phyloP scores from a whole-genome alignment of 2,888 invertebrate genomes.

The Incurvaria masculella region DNA sequence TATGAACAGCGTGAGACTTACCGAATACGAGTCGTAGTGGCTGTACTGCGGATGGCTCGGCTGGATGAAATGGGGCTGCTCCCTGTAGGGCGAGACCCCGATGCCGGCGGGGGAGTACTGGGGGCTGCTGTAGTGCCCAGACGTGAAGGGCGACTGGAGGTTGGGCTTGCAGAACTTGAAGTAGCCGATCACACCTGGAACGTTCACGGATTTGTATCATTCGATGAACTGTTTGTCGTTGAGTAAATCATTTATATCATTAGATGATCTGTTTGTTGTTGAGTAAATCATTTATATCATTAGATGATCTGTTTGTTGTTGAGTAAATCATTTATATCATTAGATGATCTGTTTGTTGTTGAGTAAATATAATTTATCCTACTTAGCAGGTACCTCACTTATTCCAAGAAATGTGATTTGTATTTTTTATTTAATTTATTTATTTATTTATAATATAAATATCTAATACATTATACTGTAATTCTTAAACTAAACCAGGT shows the following conservation, averaged over 20 bases:
- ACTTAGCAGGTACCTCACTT: too few relatives aligned
- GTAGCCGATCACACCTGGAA: slow-evolving; percentile 73
- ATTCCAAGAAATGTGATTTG: too few relatives aligned
- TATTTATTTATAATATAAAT: too few relatives aligned
- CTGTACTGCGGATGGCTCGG: slow-evolving; percentile 30
- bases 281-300: background rate
- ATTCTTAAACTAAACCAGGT: too few relatives aligned
- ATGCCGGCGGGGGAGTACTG: slow-evolving; percentile 75
- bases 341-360: too few relatives aligned
- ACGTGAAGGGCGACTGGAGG: slow-evolving; percentile 52
- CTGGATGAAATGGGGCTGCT: slow-evolving; percentile 23
- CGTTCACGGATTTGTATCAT: background rate
- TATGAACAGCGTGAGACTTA: slow-evolving; percentile 21
- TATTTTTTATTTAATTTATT: too few relatives aligned
- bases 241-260: background rate
- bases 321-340: background rate
- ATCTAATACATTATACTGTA: too few relatives aligned
- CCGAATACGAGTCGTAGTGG: slow-evolving; percentile 45
- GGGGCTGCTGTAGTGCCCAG: slow-evolving; percentile 50
- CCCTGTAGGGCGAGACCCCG: slow-evolving; percentile 62
- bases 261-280: background rate
- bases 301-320: background rate
- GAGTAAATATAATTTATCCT: too few relatives aligned
- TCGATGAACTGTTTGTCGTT: background rate
- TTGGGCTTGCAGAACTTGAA: slow-evolving; percentile 80